Percentiles rank a stretch among this genome's conserved stretches.
phyloP scores from a whole-genome alignment of 2,888 invertebrate species.

The Hypena proboscidalis region DNA sequence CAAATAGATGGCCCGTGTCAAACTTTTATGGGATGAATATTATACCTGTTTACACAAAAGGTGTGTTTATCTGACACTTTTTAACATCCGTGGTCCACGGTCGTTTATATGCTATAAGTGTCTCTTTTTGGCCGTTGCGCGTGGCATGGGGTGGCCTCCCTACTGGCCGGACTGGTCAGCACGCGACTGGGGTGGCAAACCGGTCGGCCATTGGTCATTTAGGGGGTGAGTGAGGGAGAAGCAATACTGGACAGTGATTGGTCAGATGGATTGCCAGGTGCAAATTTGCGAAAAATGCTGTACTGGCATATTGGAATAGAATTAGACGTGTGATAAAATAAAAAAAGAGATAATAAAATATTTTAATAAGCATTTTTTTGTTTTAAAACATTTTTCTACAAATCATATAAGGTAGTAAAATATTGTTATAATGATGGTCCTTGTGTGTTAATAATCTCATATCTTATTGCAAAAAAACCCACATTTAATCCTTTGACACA shows the following conservation, averaged over 20 bases:
- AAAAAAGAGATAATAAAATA: too few relatives aligned
- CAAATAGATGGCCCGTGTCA: slow-evolving; percentile 75
- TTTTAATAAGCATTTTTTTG: too few relatives aligned
- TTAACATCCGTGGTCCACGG: slow-evolving; percentile 79
- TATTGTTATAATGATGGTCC: too few relatives aligned
- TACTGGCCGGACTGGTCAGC: slow-evolving; percentile 57
- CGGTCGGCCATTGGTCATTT: slow-evolving; percentile 79
- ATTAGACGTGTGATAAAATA: too few relatives aligned
- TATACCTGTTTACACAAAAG: slow-evolving; percentile 70
- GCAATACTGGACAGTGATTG: slow-evolving; percentile 51
- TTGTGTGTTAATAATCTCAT: too few relatives aligned
- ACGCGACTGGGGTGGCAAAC: slow-evolving; percentile 66
- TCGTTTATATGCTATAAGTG: slow-evolving; percentile 66
- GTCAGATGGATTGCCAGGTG: slow-evolving; percentile 66
- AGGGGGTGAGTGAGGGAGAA: slow-evolving; percentile 42
- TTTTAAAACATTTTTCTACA: too few relatives aligned
- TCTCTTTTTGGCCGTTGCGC: slow-evolving; percentile 51
- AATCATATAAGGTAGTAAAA: too few relatives aligned
- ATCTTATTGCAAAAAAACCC: too few relatives aligned
- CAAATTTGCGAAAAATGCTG: slow-evolving; percentile 42
- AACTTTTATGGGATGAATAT: slow-evolving; percentile 68
- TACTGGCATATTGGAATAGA: too few relatives aligned
- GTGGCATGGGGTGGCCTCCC: slow-evolving; percentile 47
- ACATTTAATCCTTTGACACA: too few relatives aligned
- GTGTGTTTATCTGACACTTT: slow-evolving; percentile 66